Conservation (phyloP, 2,113 vertebrate species). For the Nannobrachium achirus region DNA sequence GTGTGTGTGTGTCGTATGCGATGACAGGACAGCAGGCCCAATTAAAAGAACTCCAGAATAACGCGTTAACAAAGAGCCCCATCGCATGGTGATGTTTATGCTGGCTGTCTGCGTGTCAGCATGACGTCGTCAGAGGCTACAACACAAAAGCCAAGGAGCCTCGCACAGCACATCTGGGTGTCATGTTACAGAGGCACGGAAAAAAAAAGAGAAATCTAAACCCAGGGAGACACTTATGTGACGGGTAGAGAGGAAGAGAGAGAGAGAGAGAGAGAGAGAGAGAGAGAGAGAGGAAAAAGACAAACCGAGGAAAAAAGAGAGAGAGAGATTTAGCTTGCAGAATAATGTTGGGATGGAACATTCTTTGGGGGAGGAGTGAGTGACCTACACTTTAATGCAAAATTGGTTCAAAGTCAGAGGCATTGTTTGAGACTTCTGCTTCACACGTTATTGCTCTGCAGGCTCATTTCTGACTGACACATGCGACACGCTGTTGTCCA, state of each 20-base stretch:
- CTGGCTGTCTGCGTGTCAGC: constrained; percentile 11
- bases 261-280: constrained; percentile 33
- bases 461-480: background rate
- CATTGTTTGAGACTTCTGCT: background rate
- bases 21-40: too few species aligned
- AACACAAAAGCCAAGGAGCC: constrained; percentile 41
- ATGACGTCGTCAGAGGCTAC: constrained; percentile 28
- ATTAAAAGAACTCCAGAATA: too few species aligned
- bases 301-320: constrained; percentile 29
- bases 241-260: constrained; percentile 18
- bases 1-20: too few species aligned
- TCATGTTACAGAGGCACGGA: constrained; percentile 58
- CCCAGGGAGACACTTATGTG: background rate
- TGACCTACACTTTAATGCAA: constrained; percentile 8
- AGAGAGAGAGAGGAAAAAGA: constrained; percentile 6
- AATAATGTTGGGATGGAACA: constrained; percentile 36
- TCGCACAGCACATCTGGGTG: constrained; percentile 33
- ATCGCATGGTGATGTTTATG: background rate
- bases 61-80: too few species aligned
- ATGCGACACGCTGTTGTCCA: background rate
- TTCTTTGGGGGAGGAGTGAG: constrained; percentile 38
- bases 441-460: background rate
- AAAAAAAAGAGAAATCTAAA: constrained; percentile 12
- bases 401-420: background rate
- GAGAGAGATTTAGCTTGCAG: constrained; percentile 1